Percentiles rank a stretch among this genome's conserved stretches.
phyloP scores from a whole-genome alignment of 2,113 vertebrate species.

The Cercopithecus mona region DNA sequence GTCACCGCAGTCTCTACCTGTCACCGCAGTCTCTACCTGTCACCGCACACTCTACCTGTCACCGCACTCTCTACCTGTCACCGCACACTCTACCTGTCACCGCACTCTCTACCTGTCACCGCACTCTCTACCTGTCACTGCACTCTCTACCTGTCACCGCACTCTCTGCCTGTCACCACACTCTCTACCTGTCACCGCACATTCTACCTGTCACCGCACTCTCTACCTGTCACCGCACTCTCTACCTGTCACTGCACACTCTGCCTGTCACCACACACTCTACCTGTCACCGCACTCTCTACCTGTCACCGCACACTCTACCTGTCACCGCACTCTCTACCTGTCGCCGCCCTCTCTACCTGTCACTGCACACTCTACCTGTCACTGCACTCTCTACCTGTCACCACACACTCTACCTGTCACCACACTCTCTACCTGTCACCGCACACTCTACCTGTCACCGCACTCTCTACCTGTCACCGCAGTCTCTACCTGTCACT shows the following conservation, averaged over 20 bases:
- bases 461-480: accelerated
- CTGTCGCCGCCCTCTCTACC: too few relatives aligned
- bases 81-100: accelerated
- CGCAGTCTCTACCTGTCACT: accelerated
- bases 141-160: accelerated
- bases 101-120: accelerated
- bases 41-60: accelerated
- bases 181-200: accelerated
- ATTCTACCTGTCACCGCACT: accelerated
- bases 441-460: too few relatives aligned
- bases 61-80: accelerated
- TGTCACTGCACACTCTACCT: too few relatives aligned
- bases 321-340: accelerated
- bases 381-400: accelerated
- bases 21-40: too few relatives aligned
- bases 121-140: accelerated
- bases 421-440: accelerated
- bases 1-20: accelerated
- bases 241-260: too few relatives aligned
- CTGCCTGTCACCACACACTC: too few relatives aligned
- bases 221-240: accelerated
- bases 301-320: accelerated
- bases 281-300: accelerated
- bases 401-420: accelerated
- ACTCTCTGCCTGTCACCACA: accelerated